A percentile compares a stretch with the other conserved stretches of the same genome.
These are phyloP conservation scores for Drosophila carrolli DNA, from an alignment of 1,140 invertebrate genomes.

Conservation along the genomic window DNA sequence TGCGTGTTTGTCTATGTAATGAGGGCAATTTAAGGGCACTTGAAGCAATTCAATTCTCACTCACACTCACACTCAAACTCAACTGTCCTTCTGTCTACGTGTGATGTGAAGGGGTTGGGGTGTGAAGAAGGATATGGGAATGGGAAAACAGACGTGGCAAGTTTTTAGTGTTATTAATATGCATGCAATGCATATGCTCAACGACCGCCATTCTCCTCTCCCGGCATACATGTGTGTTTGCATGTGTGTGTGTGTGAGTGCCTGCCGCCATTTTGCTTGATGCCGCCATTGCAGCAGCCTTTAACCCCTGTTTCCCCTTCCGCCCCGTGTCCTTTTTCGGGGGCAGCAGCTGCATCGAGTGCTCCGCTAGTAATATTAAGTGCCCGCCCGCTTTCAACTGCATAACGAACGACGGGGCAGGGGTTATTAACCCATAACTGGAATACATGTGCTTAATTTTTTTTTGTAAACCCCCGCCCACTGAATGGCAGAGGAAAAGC, in stretches of 20 bases:
- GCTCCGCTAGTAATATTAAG: conserved; percentile 69
- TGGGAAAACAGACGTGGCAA: conserved; percentile 46
- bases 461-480: conserved; percentile 27
- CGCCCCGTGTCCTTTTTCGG: conserved; percentile 30
- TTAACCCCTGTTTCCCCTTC: conserved; percentile 16
- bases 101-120: conserved; percentile 9
- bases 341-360: conserved; percentile 51
- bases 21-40: conserved; percentile 79
- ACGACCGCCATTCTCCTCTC: conserved; percentile 36
- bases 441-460: conserved; percentile 75
- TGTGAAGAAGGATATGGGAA: neutral
- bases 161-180: conserved; percentile 80
- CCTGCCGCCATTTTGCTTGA: conserved; percentile 69
- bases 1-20: conserved; percentile 77
- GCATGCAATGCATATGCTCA: conserved; percentile 68
- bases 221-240: conserved; percentile 8
- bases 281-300: conserved; percentile 53
- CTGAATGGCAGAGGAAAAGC: conserved; percentile 1
- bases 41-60: conserved; percentile 80
- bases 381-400: conserved; percentile 45
- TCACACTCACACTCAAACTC: conserved; percentile 52
- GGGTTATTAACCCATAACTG: conserved; percentile 77
- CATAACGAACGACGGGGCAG: conserved; percentile 48
- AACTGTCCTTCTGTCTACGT: conserved; percentile 44
- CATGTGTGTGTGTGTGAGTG: conserved; percentile 30